Evolutionary conservation across 2,888 invertebrate genomes (phyloP).

Genomic region (Icerya purchasi): DNA sequence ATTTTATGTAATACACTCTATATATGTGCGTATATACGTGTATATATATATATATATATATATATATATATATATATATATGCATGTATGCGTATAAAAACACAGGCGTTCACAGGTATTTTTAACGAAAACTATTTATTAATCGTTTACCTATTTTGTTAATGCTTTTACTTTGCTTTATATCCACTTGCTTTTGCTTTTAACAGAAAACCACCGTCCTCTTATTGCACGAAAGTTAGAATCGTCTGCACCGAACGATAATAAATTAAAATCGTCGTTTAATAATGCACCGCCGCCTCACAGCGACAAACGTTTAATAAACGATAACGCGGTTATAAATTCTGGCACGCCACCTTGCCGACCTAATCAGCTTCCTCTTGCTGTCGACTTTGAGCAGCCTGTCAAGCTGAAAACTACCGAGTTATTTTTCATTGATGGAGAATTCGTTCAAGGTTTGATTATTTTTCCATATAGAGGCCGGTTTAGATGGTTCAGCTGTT

Average conservation of each 20-base stretch:
- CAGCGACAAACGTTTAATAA: not conserved
- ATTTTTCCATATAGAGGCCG: too few relatives aligned
- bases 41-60: not conserved
- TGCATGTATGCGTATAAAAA: not conserved
- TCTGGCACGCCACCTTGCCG: not conserved
- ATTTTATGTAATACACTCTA: too few relatives aligned
- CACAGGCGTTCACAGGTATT: not conserved
- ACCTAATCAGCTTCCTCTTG: not conserved
- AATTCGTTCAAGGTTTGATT: not conserved
- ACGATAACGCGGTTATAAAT: not conserved
- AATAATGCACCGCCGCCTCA: too few relatives aligned
- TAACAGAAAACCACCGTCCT: not conserved
- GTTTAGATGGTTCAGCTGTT: too few relatives aligned
- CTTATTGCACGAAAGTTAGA: not conserved
- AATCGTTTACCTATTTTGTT: not conserved
- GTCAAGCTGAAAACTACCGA: not conserved
- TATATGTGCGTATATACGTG: not conserved
- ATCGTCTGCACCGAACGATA: not conserved
- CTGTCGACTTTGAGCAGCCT: not conserved
- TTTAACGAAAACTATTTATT: not conserved
- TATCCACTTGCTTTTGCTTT: not conserved
- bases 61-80: not conserved
- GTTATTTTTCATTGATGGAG: not conserved
- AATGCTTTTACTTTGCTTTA: not conserved
- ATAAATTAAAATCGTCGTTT: not conserved